A percentile compares a stretch with the other conserved stretches of the same genome.
Evolutionary conservation across 2,797 vertebrate species (phyloP).

Genomic region (Toxotes lorentzi): DNA sequence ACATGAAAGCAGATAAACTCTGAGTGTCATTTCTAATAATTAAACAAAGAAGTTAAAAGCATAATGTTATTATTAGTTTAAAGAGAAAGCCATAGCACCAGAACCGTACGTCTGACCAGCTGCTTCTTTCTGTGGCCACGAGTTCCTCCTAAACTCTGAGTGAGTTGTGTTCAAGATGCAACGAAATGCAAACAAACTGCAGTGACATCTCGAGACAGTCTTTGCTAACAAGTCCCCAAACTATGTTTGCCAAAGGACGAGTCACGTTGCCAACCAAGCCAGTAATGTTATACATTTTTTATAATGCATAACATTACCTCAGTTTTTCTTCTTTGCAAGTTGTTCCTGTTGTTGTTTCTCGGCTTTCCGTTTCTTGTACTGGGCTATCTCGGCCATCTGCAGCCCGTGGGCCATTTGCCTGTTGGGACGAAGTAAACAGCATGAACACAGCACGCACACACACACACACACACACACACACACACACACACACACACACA

Average conservation of each 20-base stretch:
- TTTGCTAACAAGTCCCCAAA: slow-evolving; percentile 21
- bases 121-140: not conserved
- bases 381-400: slow-evolving; percentile 89
- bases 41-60: not conserved
- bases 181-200: slow-evolving; percentile 33
- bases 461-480: slow-evolving; percentile 44
- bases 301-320: slow-evolving; percentile 88
- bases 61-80: not conserved
- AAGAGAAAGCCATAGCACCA: not conserved
- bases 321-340: slow-evolving; percentile 88
- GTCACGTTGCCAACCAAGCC: slow-evolving; percentile 52
- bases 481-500: slow-evolving; percentile 50
- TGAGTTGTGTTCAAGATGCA: slow-evolving; percentile 24
- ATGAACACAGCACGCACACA: slow-evolving; percentile 70
- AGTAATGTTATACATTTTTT: slow-evolving; percentile 86
- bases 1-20: not conserved
- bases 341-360: slow-evolving; percentile 85
- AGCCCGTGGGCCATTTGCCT: slow-evolving; percentile 89
- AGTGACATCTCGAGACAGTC: slow-evolving; percentile 33
- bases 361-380: slow-evolving; percentile 89
- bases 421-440: slow-evolving; percentile 64
- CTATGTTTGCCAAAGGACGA: slow-evolving; percentile 48
- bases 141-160: slow-evolving; percentile 1
- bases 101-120: not conserved
- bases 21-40: not conserved